Conservation (phyloP, 2,113 vertebrate species). For the Cryptotis parvus region DNA sequence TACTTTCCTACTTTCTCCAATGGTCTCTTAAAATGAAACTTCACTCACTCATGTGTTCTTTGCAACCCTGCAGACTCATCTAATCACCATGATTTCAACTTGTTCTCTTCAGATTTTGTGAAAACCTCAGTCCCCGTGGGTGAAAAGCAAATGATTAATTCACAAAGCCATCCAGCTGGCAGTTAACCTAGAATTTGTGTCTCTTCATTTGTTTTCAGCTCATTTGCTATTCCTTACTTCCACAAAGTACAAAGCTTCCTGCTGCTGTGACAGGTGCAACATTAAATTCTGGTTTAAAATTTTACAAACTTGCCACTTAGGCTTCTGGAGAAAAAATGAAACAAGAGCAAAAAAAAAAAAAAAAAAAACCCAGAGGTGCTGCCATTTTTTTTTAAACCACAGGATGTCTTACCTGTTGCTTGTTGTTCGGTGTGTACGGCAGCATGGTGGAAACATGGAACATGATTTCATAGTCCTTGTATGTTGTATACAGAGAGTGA, state of each 20-base stretch:
- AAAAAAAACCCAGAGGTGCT: not conserved
- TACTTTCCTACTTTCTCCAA: not conserved
- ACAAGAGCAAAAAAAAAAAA: not conserved
- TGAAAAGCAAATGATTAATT: conserved; percentile 74
- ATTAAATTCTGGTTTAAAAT: conserved; percentile 49
- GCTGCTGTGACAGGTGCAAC: conserved; percentile 68
- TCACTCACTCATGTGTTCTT: conserved; percentile 27
- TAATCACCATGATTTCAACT: conserved; percentile 72
- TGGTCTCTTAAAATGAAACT: conserved; percentile 47
- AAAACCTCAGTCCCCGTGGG: conserved; percentile 49
- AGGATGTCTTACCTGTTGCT: conserved; percentile 92
- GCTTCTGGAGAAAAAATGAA: not conserved
- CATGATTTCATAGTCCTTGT: conserved; percentile 98
- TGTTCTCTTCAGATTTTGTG: conserved; percentile 68
- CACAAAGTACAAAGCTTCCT: conserved; percentile 63
- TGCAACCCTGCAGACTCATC: conserved; percentile 58
- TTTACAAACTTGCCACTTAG: conserved; percentile 58
- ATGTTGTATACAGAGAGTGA: conserved; percentile 96
- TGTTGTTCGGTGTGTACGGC: conserved; percentile 98
- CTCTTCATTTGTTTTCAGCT: conserved; percentile 69
- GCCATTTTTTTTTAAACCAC: not conserved
- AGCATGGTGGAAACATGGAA: conserved; percentile 97
- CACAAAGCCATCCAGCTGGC: conserved; percentile 69
- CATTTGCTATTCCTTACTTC: conserved; percentile 61
- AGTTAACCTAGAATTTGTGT: conserved; percentile 64